phyloP scores from a whole-genome alignment of 2,888 invertebrate species.

The Nasonia oneida region DNA sequence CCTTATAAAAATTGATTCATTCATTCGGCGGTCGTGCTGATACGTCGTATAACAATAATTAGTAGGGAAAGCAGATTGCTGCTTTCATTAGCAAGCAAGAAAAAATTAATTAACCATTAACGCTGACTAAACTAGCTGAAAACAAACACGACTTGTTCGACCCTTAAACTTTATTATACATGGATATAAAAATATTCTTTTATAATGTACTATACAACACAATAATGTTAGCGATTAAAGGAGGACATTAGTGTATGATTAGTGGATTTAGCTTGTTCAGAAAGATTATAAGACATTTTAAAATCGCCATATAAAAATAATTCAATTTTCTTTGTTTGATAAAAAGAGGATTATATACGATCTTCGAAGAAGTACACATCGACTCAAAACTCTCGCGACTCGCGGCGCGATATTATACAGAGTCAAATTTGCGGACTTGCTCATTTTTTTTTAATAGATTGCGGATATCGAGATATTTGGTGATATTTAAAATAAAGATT shows the following conservation, averaged over 20 bases:
- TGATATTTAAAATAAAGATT: slow-evolving; percentile 46
- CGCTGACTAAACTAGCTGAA: slow-evolving; percentile 40
- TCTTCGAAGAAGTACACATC: slow-evolving; percentile 47
- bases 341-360: slow-evolving; percentile 49
- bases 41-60: slow-evolving; percentile 56
- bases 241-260: slow-evolving; percentile 45
- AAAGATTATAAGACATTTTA: slow-evolving; percentile 54
- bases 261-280: slow-evolving; percentile 36
- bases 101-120: slow-evolving; percentile 54
- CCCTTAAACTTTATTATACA: slow-evolving; percentile 57
- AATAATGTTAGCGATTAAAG: slow-evolving; percentile 56
- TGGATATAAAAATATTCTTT: slow-evolving; percentile 60
- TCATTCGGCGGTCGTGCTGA: slow-evolving; percentile 28
- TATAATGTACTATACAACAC: slow-evolving; percentile 62
- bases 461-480: background rate
- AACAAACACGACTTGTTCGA: slow-evolving; percentile 46
- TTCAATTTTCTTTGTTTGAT: slow-evolving; percentile 47
- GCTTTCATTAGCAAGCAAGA: slow-evolving; percentile 53
- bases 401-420: slow-evolving; percentile 54
- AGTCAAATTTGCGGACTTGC: slow-evolving; percentile 58
- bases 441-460: slow-evolving; percentile 28
- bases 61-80: slow-evolving; percentile 42
- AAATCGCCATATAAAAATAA: slow-evolving; percentile 60
- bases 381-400: slow-evolving; percentile 51
- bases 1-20: slow-evolving; percentile 41